Conservation (phyloP, 2,888 invertebrate genomes). For the Nipponacmea schrenckii region DNA sequence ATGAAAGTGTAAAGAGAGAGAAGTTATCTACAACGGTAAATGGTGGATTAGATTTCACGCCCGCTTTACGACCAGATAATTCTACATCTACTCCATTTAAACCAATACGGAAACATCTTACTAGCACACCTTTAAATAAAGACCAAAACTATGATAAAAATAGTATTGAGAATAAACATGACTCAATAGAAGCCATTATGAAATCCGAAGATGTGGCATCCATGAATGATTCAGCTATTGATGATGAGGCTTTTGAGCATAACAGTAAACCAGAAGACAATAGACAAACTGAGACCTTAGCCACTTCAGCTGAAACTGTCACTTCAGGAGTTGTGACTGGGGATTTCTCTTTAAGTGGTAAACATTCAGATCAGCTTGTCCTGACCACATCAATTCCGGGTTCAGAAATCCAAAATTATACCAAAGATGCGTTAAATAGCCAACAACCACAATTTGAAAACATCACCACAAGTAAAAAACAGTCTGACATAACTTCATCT, state of each 20-base stretch:
- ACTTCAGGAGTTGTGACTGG: background rate
- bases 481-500: too few relatives aligned
- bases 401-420: background rate
- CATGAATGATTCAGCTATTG: conserved; percentile 12
- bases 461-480: too few relatives aligned
- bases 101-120: conserved; percentile 1
- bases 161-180: background rate
- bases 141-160: conserved; percentile 1
- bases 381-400: background rate
- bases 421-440: background rate
- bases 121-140: background rate
- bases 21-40: conserved; percentile 15
- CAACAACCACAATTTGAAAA: background rate
- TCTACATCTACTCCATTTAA: background rate
- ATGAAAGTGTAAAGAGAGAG: conserved; percentile 18
- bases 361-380: background rate
- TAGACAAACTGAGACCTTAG: background rate
- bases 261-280: background rate
- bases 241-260: conserved; percentile 12
- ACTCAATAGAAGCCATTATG: background rate
- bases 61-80: background rate
- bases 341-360: background rate
- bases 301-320: background rate
- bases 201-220: background rate
- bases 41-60: background rate